Conservation (phyloP, 2,888 invertebrate genomes). For the Drosophila testacea region DNA sequence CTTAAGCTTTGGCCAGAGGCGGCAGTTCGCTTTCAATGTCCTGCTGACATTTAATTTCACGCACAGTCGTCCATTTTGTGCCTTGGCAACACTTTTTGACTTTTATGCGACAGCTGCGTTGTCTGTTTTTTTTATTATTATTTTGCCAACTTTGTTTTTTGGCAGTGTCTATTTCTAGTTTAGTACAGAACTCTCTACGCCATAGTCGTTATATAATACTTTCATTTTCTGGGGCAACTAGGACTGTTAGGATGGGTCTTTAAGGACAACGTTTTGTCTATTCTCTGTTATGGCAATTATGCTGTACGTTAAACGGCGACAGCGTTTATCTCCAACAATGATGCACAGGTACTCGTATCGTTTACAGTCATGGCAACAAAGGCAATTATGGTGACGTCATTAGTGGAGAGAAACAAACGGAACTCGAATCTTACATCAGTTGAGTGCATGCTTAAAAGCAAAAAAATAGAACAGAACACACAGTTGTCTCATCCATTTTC, state of each 20-base stretch:
- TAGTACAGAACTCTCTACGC: conserved; percentile 12
- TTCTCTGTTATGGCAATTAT: conserved; percentile 60
- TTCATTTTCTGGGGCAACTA: conserved; percentile 35
- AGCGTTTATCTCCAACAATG: conserved; percentile 61
- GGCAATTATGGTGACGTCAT: conserved; percentile 69
- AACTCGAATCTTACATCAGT: conserved; percentile 54
- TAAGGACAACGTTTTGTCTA: conserved; percentile 39
- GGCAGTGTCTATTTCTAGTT: conserved; percentile 36
- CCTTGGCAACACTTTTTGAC: conserved; percentile 78
- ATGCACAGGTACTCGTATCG: conserved; percentile 55
- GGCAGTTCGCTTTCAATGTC: conserved; percentile 68
- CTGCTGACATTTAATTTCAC: conserved; percentile 80
- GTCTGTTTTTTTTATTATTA: background rate
- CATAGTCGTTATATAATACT: conserved; percentile 47
- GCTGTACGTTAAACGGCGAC: conserved; percentile 60
- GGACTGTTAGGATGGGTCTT: conserved; percentile 27
- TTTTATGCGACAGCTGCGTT: conserved; percentile 63
- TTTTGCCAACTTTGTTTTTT: conserved; percentile 25
- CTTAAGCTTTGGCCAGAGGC: conserved; percentile 23
- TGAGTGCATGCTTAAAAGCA: conserved; percentile 41
- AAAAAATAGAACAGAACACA: background rate
- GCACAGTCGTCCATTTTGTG: conserved; percentile 78
- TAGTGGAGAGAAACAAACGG: conserved; percentile 56
- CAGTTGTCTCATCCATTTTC: background rate
- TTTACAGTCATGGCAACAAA: conserved; percentile 59